A percentile compares a stretch with the other conserved stretches of the same genome.
These are phyloP conservation scores for Tachyglossus aculeatus DNA, from an alignment of 2,797 vertebrate genomes.

Conservation along the genomic window DNA sequence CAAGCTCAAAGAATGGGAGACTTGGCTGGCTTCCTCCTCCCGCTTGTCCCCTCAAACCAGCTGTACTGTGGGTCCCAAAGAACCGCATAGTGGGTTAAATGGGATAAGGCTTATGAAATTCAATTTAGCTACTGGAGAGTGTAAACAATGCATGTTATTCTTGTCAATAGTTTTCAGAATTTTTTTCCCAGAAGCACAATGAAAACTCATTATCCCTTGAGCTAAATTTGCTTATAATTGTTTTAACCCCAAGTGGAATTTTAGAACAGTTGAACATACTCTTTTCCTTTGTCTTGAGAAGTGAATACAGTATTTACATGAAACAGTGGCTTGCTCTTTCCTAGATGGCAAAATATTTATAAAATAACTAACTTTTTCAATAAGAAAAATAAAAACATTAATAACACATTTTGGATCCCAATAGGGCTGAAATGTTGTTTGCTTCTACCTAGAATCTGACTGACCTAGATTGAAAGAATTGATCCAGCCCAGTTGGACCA, in stretches of 20 bases:
- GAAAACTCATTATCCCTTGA: background rate
- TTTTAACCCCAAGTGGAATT: background rate
- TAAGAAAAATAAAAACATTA: background rate
- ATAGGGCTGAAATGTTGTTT: too few species aligned
- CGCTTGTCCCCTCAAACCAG: too few species aligned
- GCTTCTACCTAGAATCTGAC: too few species aligned
- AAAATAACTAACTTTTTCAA: background rate
- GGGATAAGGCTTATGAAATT: background rate
- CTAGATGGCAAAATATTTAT: background rate
- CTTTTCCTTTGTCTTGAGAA: background rate
- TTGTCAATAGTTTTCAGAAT: background rate
- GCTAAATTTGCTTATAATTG: background rate
- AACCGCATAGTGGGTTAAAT: too few species aligned
- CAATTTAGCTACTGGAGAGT: background rate
- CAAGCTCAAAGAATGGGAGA: too few species aligned
- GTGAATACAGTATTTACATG: background rate
- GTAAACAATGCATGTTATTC: background rate
- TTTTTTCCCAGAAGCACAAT: background rate
- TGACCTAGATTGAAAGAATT: too few species aligned
- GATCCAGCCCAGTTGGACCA: too few species aligned
- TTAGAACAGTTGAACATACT: background rate
- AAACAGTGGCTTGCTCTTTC: background rate
- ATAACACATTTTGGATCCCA: too few species aligned
- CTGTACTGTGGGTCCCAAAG: too few species aligned
- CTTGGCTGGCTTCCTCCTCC: too few species aligned